These are phyloP conservation scores for Tetramorium simillimum DNA, from an alignment of 1,140 invertebrate species.

Conservation along the genomic window DNA sequence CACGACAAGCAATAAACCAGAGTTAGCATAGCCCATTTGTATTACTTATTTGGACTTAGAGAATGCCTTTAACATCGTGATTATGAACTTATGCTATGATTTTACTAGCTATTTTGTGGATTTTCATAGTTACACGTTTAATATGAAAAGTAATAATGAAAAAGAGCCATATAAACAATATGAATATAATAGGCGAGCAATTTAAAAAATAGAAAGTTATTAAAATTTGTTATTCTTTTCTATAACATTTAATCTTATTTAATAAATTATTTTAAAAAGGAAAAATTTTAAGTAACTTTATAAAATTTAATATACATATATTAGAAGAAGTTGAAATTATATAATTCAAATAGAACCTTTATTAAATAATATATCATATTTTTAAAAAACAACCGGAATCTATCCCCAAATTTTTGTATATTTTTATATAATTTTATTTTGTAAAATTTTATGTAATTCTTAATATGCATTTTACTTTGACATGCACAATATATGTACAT, in stretches of 20 bases:
- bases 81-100: slow-evolving; percentile 1
- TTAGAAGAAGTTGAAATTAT: neutral
- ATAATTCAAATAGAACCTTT: neutral
- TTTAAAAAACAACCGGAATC: neutral
- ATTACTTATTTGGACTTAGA: neutral
- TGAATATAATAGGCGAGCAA: neutral
- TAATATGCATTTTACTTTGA: neutral
- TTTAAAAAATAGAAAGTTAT: neutral
- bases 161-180: neutral
- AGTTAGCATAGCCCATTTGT: neutral
- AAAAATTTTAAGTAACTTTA: neutral
- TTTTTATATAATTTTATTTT: neutral
- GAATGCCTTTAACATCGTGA: neutral
- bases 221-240: neutral
- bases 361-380: slow-evolving; percentile 6
- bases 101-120: neutral
- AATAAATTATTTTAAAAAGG: neutral
- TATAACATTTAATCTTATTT: neutral
- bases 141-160: neutral
- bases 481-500: neutral
- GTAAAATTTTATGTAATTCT: neutral
- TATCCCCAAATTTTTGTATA: neutral
- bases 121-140: neutral
- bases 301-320: neutral
- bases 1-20: neutral